Percentiles rank a stretch among this genome's conserved stretches.
These are phyloP conservation scores for Myanophis thanlyinensis DNA, from an alignment of 2,113 vertebrate species.

Conservation along the genomic window DNA sequence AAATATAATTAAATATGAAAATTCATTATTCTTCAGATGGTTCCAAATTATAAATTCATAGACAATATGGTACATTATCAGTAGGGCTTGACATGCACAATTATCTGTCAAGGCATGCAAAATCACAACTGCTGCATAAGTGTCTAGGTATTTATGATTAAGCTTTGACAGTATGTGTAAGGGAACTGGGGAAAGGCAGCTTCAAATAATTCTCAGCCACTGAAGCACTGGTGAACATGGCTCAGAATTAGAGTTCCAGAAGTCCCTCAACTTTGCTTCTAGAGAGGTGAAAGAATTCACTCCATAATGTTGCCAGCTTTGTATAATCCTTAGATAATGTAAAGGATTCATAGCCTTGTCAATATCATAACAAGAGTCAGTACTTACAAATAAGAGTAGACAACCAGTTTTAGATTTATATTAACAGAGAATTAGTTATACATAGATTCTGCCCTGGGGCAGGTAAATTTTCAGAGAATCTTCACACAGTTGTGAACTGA, in stretches of 20 bases:
- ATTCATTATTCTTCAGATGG: neutral
- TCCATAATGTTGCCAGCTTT: neutral
- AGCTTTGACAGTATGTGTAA: neutral
- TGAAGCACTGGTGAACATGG: neutral
- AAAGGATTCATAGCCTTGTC: neutral
- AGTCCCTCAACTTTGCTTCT: neutral
- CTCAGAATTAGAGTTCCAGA: neutral
- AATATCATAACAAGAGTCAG: neutral
- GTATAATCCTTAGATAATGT: neutral
- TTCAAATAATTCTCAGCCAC: neutral
- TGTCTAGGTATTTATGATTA: neutral
- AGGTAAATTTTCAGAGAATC: neutral
- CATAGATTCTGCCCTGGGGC: neutral
- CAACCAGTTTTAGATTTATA: neutral
- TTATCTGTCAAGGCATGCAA: neutral
- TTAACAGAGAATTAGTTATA: neutral
- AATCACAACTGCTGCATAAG: neutral
- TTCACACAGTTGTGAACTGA: neutral
- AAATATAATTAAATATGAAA: constrained; percentile 12
- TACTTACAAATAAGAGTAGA: neutral
- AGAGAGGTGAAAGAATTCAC: neutral
- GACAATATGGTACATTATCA: neutral
- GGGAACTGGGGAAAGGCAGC: neutral
- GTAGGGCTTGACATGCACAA: neutral
- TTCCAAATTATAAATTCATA: neutral